Base-by-base conservation (phyloP, 2,797 vertebrate species). In the Sebastes ruberrimus region DNA sequence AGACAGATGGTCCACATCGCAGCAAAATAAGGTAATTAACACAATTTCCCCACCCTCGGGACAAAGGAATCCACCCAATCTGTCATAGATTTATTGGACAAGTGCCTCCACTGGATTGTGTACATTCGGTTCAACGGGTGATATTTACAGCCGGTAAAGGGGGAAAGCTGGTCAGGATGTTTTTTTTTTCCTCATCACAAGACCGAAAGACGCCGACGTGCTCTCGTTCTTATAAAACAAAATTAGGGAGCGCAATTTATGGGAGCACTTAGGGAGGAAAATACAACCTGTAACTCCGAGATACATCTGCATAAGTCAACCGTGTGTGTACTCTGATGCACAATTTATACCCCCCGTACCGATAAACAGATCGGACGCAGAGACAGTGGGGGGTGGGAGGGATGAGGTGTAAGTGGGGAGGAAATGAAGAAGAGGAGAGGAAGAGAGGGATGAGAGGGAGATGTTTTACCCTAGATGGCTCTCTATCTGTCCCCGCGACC, bases 381-480 rank as follows among this genome's bases (percentile, higher is more conserved):
- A 78, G 80, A 80, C 64, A 7, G 74, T 13, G 63, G 61, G 28
- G 67, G 59, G 14, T 11, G 59, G 22, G 55, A 13, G 56, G 57
- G 22, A 16, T 32, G 71, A 28, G 71, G 67, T 64, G 67, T 30
- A 14, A 81, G 71, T 22, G 61, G 49, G 72, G 52, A 53, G 28
- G 62, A 52, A 59, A 62, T 1, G 33, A 20, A 2, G 73, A 76
- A 64, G 30, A 78, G 35, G 52, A 38, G 72, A 69, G 69, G 71
- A 74, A 81, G 78, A 71, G 83, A 76, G 72, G 69, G 66, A 79
- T 65, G 71, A 87, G 80, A 84, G 52, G 87, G 79, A 76, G 79
- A 89, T 35, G 75, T 91, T 93, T 95, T 95, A 94, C 94, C 94
- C 89, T 95, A 95, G 82, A 94, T 93, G 93, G 94, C 75, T 92